Evolutionary conservation across 2,113 vertebrate genomes (phyloP), one percentile per base, ranked within the genome.

Genomic region (Ptychochromis oligacanthus): DNA sequence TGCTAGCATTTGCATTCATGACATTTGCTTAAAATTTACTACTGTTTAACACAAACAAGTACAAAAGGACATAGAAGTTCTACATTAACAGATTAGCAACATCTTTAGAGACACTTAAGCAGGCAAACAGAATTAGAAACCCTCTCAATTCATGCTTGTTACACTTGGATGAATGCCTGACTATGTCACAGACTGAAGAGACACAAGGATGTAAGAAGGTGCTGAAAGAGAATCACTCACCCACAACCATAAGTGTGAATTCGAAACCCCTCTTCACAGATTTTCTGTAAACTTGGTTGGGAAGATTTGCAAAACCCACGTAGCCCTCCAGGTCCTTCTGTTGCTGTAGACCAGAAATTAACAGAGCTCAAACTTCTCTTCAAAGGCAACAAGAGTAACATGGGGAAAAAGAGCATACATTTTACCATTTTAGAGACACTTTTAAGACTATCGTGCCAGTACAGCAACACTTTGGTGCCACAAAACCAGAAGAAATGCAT

Each of bases 161-260:
- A 31, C 28, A 4, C 28, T n/a, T n/a, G n/a, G n/a, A n/a, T 8
- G 9, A 7, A 7, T 38, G 10, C 36, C 36, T 40, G 38, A 11
- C 10, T 40, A 3, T 40, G 38, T 40, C 38, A 40, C 38, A 40
- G 38, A 40, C 9, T 31, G 11, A 40, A 40, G 9, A 40, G 12
- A 13, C 38, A 40, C 38, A 40, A 11, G 40, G 40, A 12, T 13
- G 12, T 12, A 40, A 28, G 62, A 74, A 75, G 2, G 36, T 31
- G 64, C 54, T 9, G 31, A 61, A 31, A 65, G 26, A 62, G 17
- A 61, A 56, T n/a, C 22, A 95, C 96, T 96, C 87, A 96, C 96
- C 96, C 4, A 96, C 96, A 52, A 96, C 95, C 96, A 96, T 96
- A 58, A 96, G 90, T 0, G 95, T 96, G 75, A 96, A 96, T 90